Evolutionary conservation across 2,113 vertebrate genomes (phyloP), one percentile per base, ranked within the genome.

Genomic region (Motacilla alba): DNA sequence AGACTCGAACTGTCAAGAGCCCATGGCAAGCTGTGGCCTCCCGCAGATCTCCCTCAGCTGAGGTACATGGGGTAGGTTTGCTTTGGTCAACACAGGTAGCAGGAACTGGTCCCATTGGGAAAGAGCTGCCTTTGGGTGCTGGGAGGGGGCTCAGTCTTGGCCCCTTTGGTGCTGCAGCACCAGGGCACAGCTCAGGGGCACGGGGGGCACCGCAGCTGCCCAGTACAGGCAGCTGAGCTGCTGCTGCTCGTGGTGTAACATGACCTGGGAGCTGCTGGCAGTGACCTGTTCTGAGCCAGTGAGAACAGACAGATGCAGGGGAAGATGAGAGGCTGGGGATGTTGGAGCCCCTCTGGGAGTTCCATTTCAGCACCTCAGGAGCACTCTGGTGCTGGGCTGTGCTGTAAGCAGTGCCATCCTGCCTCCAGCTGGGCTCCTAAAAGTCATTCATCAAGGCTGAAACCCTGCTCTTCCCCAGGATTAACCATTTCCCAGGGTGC

Each of bases 401-500:
- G 64, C 47, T 0, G 0, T 31, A 10, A n/a, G 72, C 75, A 80
- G 46, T 0, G 0, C 59, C 2, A 10, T 58, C 73, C 53, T 63
- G 84, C 33, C 69, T 72, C 56, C 13, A 2, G 20, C 53, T 83
- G 62, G 22, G 37, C 15, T 46, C 68, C 83, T 44, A 18, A 17
- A 55, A 58, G 39, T 49, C 67, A 28, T 88, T 83, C 56, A 86
- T 88, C 52, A 55, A n/a, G 56, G 43, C 55, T 86, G 85, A 86
- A 96, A 63, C 64, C 39, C 64, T 81, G 68, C 52, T 93, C 55
- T 94, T 94, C 64, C 75, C 52, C 35, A 60, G 72, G 15, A 47
- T 12, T 31, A 86, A 13, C 47, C 13, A 3, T 88, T 96, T 85
- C 55, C 55, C 60, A 66, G 30, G 44, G 39, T 39, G 55, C 82